Conservation (phyloP, 1,140 invertebrate species). For the Dryas iulia region DNA sequence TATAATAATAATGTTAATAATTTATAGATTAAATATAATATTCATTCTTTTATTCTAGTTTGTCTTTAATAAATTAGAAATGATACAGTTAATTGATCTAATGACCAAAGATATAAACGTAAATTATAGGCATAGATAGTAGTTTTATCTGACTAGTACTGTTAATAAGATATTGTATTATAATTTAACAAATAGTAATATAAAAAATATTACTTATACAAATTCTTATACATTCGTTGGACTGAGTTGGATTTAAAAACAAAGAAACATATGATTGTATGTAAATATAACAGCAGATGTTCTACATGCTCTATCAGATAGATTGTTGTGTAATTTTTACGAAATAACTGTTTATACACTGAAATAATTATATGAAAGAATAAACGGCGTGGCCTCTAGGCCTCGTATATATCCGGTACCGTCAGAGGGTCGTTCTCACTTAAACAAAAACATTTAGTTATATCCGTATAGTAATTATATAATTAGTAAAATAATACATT, state of each 20-base stretch:
- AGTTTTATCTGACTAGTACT: not conserved
- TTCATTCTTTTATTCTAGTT: not conserved
- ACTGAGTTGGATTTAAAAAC: not conserved
- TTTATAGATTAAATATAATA: not conserved
- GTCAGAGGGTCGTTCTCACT: slow-evolving; percentile 65
- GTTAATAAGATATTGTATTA: too few relatives aligned
- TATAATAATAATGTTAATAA: slow-evolving; percentile 17
- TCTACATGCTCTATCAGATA: not conserved
- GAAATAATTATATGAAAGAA: slow-evolving; percentile 34
- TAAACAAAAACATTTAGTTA: slow-evolving; percentile 54
- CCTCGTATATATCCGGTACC: slow-evolving; percentile 62
- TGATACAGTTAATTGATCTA: not conserved
- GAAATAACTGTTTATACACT: not conserved
- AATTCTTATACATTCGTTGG: not conserved
- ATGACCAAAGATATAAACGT: not conserved
- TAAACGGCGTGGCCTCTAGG: slow-evolving; percentile 41
- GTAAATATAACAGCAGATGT: not conserved
- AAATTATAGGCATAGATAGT: not conserved
- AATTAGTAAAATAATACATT: slow-evolving; percentile 39
- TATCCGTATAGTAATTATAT: slow-evolving; percentile 51
- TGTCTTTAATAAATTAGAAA: not conserved
- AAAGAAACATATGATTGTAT: not conserved
- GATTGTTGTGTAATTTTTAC: not conserved
- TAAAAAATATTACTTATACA: too few relatives aligned
- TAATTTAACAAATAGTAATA: too few relatives aligned